A percentile compares a stretch with the other conserved stretches of the same genome.
Evolutionary conservation across 2,888 invertebrate genomes (phyloP).

Genomic region (Chrysotoxum bicinctum): DNA sequence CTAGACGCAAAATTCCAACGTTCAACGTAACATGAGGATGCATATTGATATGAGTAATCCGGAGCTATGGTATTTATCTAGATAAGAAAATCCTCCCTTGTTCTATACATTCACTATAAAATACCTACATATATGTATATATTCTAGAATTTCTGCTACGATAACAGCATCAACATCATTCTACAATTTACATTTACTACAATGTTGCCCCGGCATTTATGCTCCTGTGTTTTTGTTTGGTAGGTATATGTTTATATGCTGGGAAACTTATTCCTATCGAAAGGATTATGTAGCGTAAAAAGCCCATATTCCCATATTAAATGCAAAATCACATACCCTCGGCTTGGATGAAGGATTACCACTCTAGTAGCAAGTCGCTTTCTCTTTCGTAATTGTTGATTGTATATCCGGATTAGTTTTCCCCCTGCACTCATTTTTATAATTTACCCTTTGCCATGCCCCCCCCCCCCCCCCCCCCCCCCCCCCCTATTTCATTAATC

Average conservation of each 20-base stretch:
- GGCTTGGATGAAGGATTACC: constrained; percentile 29
- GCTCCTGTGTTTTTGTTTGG: neutral
- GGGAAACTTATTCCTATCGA: constrained; percentile 53
- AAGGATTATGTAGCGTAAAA: constrained; percentile 52
- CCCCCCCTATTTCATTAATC: neutral
- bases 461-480: neutral
- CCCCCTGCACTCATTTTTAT: constrained; percentile 6
- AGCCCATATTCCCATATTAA: constrained; percentile 47
- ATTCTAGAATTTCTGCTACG: constrained; percentile 8
- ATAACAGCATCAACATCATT: constrained; percentile 15
- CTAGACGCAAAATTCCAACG: neutral
- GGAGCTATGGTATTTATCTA: constrained; percentile 50
- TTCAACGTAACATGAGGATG: constrained; percentile 41
- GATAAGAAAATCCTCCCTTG: constrained; percentile 49
- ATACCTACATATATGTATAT: constrained; percentile 31
- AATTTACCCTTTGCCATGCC: neutral
- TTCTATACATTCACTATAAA: constrained; percentile 12
- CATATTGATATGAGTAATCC: constrained; percentile 61
- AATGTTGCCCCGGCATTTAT: neutral
- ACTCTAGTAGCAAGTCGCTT: neutral
- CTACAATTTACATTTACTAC: constrained; percentile 28
- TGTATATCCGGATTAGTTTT: constrained; percentile 45
- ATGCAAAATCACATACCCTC: constrained; percentile 16
- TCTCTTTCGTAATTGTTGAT: constrained; percentile 36
- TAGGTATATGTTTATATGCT: neutral